Evolutionary conservation across 53 echinoderm and acorn worm genomes (phyloP).

Genomic region (Patiria pectinifera): DNA sequence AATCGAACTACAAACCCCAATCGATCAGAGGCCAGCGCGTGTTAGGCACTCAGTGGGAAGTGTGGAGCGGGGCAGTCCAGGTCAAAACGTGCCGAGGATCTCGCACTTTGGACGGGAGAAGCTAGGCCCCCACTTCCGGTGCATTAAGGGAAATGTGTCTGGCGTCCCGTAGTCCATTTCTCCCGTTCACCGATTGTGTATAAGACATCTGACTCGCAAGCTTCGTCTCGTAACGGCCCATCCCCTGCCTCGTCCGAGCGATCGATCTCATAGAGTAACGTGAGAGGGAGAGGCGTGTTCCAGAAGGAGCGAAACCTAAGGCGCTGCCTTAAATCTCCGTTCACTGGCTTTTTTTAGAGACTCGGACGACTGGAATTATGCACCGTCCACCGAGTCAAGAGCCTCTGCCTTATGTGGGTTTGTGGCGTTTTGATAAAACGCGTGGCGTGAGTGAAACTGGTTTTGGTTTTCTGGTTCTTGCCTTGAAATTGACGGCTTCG

Average conservation of each 20-base stretch:
- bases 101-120: neutral
- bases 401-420: slow-evolving; percentile 14
- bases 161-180: slow-evolving; percentile 7
- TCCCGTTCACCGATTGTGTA: neutral
- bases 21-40: slow-evolving; percentile 16
- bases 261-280: slow-evolving; percentile 28
- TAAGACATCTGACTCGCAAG: neutral
- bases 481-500: slow-evolving; percentile 30
- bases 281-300: slow-evolving; percentile 37
- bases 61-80: neutral
- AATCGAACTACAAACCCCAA: slow-evolving; percentile 16
- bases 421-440: slow-evolving; percentile 5
- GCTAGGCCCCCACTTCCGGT: slow-evolving; percentile 38
- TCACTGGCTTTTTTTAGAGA: slow-evolving; percentile 22
- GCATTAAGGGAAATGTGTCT: slow-evolving; percentile 51
- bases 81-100: slow-evolving; percentile 47
- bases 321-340: neutral
- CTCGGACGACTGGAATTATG: slow-evolving; percentile 36
- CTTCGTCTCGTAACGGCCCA: neutral
- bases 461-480: neutral
- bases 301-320: slow-evolving; percentile 20
- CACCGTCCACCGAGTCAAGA: slow-evolving; percentile 22
- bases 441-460: slow-evolving; percentile 8
- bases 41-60: slow-evolving; percentile 13
- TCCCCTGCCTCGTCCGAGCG: slow-evolving; percentile 5